Base-by-base conservation (phyloP, 2,113 vertebrate species). In the Varanus komodoensis region DNA sequence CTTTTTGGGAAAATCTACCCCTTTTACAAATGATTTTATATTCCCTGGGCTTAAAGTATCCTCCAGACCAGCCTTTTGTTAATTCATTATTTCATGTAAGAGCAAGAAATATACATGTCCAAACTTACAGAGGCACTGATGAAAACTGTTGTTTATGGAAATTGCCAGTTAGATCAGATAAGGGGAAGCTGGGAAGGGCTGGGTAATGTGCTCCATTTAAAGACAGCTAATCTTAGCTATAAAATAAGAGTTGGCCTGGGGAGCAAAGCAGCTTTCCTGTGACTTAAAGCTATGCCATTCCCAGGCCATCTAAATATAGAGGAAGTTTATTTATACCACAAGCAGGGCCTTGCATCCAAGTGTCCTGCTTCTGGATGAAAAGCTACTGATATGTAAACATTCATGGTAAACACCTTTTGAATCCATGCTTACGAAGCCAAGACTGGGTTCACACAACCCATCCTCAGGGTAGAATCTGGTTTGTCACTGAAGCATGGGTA, bases 291-390 rank as follows among this genome's bases (percentile, higher is more conserved):
- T 88, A 84, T 90, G 91, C 91, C 92, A 91, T 92, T 95, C 93
- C 92, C 84, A 6, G 80, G 82, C 67, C 73, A 89, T 93, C 96
- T 95, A 96, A 96, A 96, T 95, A 96, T 95, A 95, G 92, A 84
- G 84, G 88, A 92, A 38, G 38, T 90, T 94, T 96, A 96, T 95
- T 96, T 96, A 94, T 95, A 96, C 69, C 91, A 89, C 93, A 93
- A 94, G 92, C 71, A 93, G 87, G 6, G 2, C 86, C 88, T 81
- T 87, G 21, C n/a, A 89, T 92, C 93, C 89, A 90, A 94, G 87
- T 93, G 0, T 50, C 86, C 73, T 89, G 48, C 92, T 91, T 89
- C 89, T 95, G 87, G 87, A 86, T 86, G 74, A 82, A 89, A 86
- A 71, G 90, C 87, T 61, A 88, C 82, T 93, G 91, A 92, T 88